Evolutionary conservation across 2,797 vertebrate species (phyloP).

Genomic region (Anniella stebbinsi): DNA sequence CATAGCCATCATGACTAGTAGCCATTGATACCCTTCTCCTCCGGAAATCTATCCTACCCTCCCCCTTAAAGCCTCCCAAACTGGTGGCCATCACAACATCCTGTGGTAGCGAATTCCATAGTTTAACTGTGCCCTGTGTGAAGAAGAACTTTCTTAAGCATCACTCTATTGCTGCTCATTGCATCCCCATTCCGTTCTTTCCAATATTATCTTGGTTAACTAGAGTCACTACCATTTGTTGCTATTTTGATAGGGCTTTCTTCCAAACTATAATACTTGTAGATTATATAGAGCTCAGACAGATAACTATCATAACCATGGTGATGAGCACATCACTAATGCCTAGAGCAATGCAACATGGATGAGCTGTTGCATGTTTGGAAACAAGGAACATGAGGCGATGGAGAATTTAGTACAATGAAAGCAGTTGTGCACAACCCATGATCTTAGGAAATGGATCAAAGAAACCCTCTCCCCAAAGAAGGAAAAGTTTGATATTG

Average conservation of each 20-base stretch:
- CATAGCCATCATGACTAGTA: no score
- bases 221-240: constrained; percentile 1
- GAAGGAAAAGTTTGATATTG: constrained; percentile 19
- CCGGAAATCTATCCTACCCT: no score
- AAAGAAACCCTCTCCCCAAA: not conserved
- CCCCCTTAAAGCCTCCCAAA: no score
- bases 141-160: constrained; percentile 13
- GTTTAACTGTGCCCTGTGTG: no score
- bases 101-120: no score
- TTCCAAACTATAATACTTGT: constrained; percentile 24
- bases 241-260: constrained; percentile 16
- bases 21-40: no score
- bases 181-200: constrained; percentile 13
- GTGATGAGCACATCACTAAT: not conserved
- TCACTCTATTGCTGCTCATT: constrained; percentile 39
- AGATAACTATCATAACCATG: not conserved
- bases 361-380: constrained; percentile 21
- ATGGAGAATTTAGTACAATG: not conserved
- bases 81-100: no score
- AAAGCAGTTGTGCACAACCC: not conserved
- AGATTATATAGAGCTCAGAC: constrained; percentile 9
- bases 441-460: not conserved
- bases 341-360: not conserved
- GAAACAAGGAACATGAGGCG: not conserved
- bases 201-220: constrained; percentile 41